Base-by-base conservation (phyloP, 30 jellyfish, hydroid and myxozoan genomes). In the Aurelia coerulea region DNA sequence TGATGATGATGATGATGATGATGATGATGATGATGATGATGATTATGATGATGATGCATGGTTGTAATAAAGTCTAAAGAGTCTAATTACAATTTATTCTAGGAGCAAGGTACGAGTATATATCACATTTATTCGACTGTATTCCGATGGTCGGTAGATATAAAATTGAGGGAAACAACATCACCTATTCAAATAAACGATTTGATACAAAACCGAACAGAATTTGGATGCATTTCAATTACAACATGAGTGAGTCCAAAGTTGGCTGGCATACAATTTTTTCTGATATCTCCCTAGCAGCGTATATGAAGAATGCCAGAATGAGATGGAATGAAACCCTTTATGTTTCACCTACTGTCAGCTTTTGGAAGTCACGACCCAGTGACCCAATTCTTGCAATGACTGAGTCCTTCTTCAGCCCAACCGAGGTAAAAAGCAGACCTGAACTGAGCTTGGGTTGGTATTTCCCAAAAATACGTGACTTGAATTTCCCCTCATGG, bases 71-170 rank as follows among this genome's bases (percentile, higher is more conserved):
- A 23, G 29, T 23, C 29, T 23, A 23, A 23, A 23, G 6, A 17
- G 62, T 31, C 17, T 15, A 32, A 32, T 4, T 51, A 37, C 2
- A 2, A 13, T 39, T 56, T 56, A 5, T 59, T 78, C 6, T 78
- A 84, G 93, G 93, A 3, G 67, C 80, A 13, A 50, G 19, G 66
- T 65, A 73, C 29, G 93, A 73, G 1, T 67, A 65, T 18, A 42
- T 84, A 10, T 73, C 93, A 33, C 93, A 84, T 49, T 33, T 84
- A 59, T 84, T 84, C 34, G 93, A 84, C 71, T 84, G 93, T 53
- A 63, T 84, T 12, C 68, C 93, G 18, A 84, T 84, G 93, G 93
- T 84, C 10, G 93, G 93, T 7, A 68, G 93, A 52, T 84, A 84
- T 78, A 64, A 74, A 18, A 62, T 84, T 5, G 75, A 74, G 1